Percentiles rank a stretch among this genome's conserved stretches.
phyloP scores from a whole-genome alignment of 2,888 invertebrate genomes.

The Ischnura elegans region DNA sequence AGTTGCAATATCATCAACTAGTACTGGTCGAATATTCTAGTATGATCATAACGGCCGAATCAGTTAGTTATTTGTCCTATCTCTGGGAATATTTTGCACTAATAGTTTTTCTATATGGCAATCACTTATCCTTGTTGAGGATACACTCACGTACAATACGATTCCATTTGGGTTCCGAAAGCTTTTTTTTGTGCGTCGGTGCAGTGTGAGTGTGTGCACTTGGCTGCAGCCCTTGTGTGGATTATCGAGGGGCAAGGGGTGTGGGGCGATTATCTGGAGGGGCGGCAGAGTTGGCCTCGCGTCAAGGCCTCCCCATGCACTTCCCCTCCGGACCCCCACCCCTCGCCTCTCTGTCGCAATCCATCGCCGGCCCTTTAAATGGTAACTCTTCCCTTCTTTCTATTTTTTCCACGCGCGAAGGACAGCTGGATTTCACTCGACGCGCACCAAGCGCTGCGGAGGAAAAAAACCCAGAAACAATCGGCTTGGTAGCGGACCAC shows the following conservation, averaged over 20 bases:
- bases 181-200: too few relatives aligned
- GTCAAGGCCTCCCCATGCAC: constrained; percentile 26
- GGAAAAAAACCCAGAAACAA: neutral
- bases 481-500: neutral
- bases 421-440: constrained; percentile 45
- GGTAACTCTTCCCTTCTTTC: constrained; percentile 45
- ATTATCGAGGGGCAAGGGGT: neutral
- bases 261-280: neutral
- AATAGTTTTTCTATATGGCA: too few relatives aligned
- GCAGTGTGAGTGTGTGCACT: neutral
- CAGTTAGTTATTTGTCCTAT: too few relatives aligned
- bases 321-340: neutral
- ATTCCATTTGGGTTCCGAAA: too few relatives aligned
- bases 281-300: constrained; percentile 37
- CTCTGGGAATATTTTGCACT: too few relatives aligned
- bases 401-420: neutral
- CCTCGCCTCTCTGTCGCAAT: neutral
- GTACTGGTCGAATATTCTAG: too few relatives aligned
- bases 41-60: too few relatives aligned
- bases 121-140: too few relatives aligned
- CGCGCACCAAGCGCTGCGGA: neutral
- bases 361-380: constrained; percentile 57
- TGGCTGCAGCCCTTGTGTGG: neutral
- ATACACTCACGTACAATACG: too few relatives aligned
- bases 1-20: too few relatives aligned